These are phyloP conservation scores for Cariama cristata DNA, from an alignment of 2,113 vertebrate genomes.

Conservation along the genomic window DNA sequence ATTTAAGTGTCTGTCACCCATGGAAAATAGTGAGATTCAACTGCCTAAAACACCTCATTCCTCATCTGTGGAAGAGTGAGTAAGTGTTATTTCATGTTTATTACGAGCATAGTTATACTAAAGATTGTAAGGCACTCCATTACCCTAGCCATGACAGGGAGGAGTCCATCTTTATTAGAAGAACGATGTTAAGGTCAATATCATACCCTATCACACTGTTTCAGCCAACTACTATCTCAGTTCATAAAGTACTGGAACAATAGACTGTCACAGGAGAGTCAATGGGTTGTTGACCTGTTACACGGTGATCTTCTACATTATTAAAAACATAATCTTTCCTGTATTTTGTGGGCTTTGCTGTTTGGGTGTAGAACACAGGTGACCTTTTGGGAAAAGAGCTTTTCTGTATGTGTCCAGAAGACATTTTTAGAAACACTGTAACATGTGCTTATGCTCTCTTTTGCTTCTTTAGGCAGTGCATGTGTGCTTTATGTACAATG, in stretches of 20 bases:
- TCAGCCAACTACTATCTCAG: background rate
- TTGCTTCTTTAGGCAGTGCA: background rate
- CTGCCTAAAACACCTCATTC: background rate
- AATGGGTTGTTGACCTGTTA: conserved; percentile 38
- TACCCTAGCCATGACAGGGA: background rate
- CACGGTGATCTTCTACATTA: conserved; percentile 17
- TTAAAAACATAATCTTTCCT: conserved; percentile 23
- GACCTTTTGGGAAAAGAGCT: conserved; percentile 12
- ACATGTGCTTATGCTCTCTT: background rate
- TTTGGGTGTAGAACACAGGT: background rate
- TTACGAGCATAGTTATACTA: background rate
- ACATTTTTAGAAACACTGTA: background rate
- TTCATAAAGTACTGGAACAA: conserved; percentile 8
- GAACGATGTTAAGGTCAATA: background rate
- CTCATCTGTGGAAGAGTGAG: background rate
- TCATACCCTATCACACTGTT: background rate
- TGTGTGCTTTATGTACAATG: background rate
- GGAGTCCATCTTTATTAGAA: background rate
- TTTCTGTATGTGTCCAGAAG: background rate
- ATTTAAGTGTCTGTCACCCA: background rate
- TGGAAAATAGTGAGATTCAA: background rate
- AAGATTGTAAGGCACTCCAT: background rate
- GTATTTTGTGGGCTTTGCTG: background rate
- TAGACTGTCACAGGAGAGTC: background rate
- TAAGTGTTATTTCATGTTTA: background rate